A percentile compares a stretch with the other conserved stretches of the same genome.
Conservation (phyloP, 2,113 vertebrate genomes). For the Macheiramphus alcinus region DNA sequence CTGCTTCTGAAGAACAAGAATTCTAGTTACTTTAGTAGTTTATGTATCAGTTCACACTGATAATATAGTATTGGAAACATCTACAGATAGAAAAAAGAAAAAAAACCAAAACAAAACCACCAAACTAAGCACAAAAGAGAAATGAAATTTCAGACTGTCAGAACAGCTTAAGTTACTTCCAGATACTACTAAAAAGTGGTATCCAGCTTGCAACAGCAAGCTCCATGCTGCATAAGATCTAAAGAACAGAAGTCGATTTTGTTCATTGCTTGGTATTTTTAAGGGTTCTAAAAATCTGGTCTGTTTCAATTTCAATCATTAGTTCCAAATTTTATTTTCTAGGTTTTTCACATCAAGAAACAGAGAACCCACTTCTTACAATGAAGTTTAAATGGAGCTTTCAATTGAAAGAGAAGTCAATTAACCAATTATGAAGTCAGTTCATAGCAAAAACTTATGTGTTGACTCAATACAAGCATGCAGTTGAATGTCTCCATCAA, state of each 20-base stretch:
- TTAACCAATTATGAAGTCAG: neutral
- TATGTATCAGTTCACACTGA: neutral
- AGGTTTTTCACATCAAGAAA: neutral
- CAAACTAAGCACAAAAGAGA: neutral
- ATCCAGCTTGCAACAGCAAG: neutral
- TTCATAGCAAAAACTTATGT: slow-evolving; percentile 32
- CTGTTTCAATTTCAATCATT: neutral
- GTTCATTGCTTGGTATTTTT: neutral
- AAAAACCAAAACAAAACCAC: neutral
- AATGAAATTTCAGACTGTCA: neutral
- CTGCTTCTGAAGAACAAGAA: neutral
- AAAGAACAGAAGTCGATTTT: neutral
- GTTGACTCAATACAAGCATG: neutral
- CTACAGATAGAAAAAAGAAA: neutral
- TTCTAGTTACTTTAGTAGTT: neutral
- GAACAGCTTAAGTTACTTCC: neutral
- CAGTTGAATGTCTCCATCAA: neutral
- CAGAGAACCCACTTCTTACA: neutral
- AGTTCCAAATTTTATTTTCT: neutral
- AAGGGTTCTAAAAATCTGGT: neutral
- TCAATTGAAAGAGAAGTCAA: neutral
- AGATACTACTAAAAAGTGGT: neutral
- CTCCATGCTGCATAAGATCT: neutral
- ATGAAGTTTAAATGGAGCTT: neutral
- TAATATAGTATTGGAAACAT: neutral